phyloP scores from a whole-genome alignment of 2,797 vertebrate genomes.

The Chromis chromis region DNA sequence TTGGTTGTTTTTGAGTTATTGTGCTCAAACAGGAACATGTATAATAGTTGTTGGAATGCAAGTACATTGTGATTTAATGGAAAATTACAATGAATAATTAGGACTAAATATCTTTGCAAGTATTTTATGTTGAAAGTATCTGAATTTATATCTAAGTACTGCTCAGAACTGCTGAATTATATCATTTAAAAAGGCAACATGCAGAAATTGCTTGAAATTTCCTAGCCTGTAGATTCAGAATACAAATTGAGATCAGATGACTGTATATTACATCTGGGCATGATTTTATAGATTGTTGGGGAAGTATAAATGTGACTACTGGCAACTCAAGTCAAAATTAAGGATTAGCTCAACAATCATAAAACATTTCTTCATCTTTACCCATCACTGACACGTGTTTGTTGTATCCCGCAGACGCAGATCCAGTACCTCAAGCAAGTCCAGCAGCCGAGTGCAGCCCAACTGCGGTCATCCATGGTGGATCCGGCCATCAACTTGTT shows the following conservation, averaged over 20 bases:
- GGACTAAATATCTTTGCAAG: background rate
- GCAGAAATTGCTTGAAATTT: background rate
- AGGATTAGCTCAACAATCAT: background rate
- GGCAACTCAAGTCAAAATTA: background rate
- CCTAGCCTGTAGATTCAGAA: too few species aligned
- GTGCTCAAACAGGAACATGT: background rate
- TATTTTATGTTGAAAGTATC: background rate
- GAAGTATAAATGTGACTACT: too few species aligned
- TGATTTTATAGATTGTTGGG: background rate
- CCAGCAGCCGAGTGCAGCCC: slow-evolving; percentile 98
- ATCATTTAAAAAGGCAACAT: background rate
- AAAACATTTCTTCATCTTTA: background rate
- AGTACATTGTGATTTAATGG: too few species aligned
- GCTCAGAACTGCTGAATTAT: background rate
- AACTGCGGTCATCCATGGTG: slow-evolving; percentile 99
- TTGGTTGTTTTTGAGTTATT: slow-evolving; percentile 13
- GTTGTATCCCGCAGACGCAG: slow-evolving; percentile 91
- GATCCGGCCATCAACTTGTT: slow-evolving; percentile 99
- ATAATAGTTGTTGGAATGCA: background rate
- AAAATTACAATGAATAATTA: too few species aligned
- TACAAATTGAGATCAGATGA: too few species aligned
- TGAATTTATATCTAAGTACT: background rate
- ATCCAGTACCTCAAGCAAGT: slow-evolving; percentile 99
- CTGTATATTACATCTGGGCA: too few species aligned
- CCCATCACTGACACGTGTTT: slow-evolving; percentile 69